Evolutionary conservation across 2,888 invertebrate species (phyloP).

Genomic region (Drosophila parthenogenetica): DNA sequence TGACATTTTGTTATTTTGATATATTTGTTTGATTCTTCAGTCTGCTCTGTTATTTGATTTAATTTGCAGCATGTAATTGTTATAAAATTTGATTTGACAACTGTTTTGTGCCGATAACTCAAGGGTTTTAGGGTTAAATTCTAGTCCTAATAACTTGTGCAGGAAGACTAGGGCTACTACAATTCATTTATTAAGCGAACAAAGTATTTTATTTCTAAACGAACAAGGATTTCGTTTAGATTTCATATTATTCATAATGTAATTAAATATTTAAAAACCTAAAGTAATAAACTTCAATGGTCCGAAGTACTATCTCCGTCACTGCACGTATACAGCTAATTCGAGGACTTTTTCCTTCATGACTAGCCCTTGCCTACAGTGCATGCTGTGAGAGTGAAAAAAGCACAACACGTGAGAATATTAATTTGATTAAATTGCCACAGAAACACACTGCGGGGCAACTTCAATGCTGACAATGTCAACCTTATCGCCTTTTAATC

Average conservation of each 20-base stretch:
- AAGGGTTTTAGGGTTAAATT: constrained; percentile 19
- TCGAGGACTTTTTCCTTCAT: constrained; percentile 1
- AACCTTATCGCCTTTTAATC: constrained; percentile 62
- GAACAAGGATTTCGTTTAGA: too few relatives aligned
- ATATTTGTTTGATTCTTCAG: constrained; percentile 60
- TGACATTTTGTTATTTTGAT: constrained; percentile 68
- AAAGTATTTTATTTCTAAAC: too few relatives aligned
- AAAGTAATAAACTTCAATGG: too few relatives aligned
- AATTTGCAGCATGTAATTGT: constrained; percentile 68
- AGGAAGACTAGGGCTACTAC: too few relatives aligned
- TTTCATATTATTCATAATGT: too few relatives aligned
- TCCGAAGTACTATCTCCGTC: too few relatives aligned
- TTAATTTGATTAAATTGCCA: constrained; percentile 84
- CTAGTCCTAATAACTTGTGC: neutral
- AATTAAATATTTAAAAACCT: too few relatives aligned
- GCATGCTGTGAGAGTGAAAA: constrained; percentile 30
- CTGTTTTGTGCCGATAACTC: constrained; percentile 18
- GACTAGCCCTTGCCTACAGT: constrained; percentile 1
- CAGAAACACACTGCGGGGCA: constrained; percentile 78
- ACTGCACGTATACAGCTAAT: neutral
- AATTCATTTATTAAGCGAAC: too few relatives aligned
- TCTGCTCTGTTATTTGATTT: constrained; percentile 62
- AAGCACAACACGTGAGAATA: constrained; percentile 79
- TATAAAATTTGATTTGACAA: constrained; percentile 59
- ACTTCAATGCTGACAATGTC: constrained; percentile 31